phyloP scores from a whole-genome alignment of 2,797 vertebrate species.

The Crax fasciolata region DNA sequence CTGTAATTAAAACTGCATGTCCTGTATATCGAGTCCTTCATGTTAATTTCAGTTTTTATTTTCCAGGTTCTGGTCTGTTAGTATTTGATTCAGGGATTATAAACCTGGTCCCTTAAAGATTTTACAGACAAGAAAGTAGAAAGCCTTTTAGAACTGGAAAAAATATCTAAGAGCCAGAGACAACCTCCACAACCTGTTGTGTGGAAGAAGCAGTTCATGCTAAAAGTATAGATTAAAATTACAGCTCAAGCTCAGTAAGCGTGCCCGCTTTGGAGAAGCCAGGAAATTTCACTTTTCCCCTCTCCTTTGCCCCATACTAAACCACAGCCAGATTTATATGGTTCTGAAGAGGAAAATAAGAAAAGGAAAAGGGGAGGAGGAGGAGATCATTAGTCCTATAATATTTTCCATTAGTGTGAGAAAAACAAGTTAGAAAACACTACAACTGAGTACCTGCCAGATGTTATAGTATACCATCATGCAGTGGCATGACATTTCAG shows the following conservation, averaged over 20 bases:
- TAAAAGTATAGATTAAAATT: not conserved
- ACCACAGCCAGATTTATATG: not conserved
- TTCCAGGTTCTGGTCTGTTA: not conserved
- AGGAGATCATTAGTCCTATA: not conserved
- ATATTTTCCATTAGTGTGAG: not conserved
- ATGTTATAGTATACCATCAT: not conserved
- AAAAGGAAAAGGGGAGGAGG: not conserved
- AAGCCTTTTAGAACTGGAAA: not conserved
- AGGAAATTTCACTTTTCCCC: not conserved
- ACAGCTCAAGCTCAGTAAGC: not conserved
- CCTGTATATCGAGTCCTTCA: too few species aligned
- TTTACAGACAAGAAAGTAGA: not conserved
- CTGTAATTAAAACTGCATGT: not conserved
- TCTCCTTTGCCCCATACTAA: not conserved
- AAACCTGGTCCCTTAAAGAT: not conserved
- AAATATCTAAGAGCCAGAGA: not conserved
- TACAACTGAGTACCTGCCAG: not conserved
- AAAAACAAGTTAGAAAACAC: not conserved
- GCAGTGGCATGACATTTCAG: not conserved
- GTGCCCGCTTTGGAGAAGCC: not conserved
- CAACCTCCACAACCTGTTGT: too few species aligned
- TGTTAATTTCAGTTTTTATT: not conserved
- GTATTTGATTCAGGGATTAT: not conserved
- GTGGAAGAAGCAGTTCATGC: too few species aligned
- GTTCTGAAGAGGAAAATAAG: not conserved